These are phyloP conservation scores for Drosophila subquinaria DNA, from an alignment of 2,888 invertebrate species.

Conservation along the genomic window DNA sequence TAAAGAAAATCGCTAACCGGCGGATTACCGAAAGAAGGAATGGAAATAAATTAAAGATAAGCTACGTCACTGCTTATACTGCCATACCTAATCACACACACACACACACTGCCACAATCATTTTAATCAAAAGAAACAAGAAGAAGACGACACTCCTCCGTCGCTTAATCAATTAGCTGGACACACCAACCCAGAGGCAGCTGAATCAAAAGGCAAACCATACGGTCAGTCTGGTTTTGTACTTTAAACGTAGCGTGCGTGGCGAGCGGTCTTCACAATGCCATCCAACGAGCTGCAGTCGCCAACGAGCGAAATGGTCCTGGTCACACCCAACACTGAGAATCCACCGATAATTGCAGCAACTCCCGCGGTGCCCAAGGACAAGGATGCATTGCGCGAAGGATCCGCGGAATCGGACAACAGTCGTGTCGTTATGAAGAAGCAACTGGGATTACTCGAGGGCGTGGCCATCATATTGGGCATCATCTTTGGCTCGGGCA, in stretches of 20 bases:
- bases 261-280: slow-evolving; percentile 63
- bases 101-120: slow-evolving; percentile 16
- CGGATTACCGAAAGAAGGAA: slow-evolving; percentile 36
- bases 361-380: slow-evolving; percentile 16
- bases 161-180: slow-evolving; percentile 73
- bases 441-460: slow-evolving; percentile 94
- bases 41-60: slow-evolving; percentile 54
- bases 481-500: slow-evolving; percentile 97
- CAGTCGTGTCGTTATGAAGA: slow-evolving; percentile 91
- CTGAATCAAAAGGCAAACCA: neutral
- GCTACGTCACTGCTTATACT: slow-evolving; percentile 31
- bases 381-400: slow-evolving; percentile 57
- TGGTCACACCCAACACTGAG: slow-evolving; percentile 83
- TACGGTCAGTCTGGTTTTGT: slow-evolving; percentile 45
- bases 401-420: slow-evolving; percentile 69
- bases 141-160: slow-evolving; percentile 46
- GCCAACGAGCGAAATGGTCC: slow-evolving; percentile 84
- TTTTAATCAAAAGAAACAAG: slow-evolving; percentile 42
- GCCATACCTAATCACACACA: slow-evolving; percentile 5
- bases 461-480: slow-evolving; percentile 97
- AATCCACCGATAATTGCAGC: slow-evolving; percentile 54
- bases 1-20: slow-evolving; percentile 61
- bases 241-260: slow-evolving; percentile 58
- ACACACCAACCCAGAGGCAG: slow-evolving; percentile 37
- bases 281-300: slow-evolving; percentile 76